phyloP scores from a whole-genome alignment of 30 jellyfish, hydroid and myxozoan genomes.

The Aurelia aurita region DNA sequence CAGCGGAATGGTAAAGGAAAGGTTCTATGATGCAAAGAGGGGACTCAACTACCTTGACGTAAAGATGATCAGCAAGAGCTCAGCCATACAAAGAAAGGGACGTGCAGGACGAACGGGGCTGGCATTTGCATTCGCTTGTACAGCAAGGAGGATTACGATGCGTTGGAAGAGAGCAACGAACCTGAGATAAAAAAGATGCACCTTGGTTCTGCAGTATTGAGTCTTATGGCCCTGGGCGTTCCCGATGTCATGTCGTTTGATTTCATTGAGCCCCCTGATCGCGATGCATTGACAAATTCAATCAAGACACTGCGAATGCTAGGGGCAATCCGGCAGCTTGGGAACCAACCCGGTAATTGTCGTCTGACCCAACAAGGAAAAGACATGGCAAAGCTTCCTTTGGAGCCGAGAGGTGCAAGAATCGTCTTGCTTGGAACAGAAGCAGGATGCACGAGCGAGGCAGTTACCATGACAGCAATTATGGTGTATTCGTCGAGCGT shows the following conservation, averaged over 20 bases:
- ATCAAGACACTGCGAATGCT: slow-evolving; percentile 34
- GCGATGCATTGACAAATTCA: slow-evolving; percentile 22
- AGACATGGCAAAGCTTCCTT: slow-evolving; percentile 52
- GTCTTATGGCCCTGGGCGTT: slow-evolving; percentile 62
- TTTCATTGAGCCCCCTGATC: slow-evolving; percentile 73
- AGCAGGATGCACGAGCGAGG: slow-evolving; percentile 40
- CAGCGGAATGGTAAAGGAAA: slow-evolving; percentile 80
- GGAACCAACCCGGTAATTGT: background rate
- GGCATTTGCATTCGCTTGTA: slow-evolving; percentile 75
- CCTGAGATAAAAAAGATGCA: slow-evolving; percentile 75
- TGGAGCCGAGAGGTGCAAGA: slow-evolving; percentile 74
- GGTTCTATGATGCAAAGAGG: slow-evolving; percentile 61
- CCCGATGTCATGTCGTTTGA: slow-evolving; percentile 54
- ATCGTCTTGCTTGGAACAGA: slow-evolving; percentile 55
- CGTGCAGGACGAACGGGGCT: slow-evolving; percentile 83
- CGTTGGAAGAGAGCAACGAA: slow-evolving; percentile 23
- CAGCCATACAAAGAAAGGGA: slow-evolving; percentile 86
- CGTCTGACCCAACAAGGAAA: slow-evolving; percentile 54
- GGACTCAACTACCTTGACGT: slow-evolving; percentile 58
- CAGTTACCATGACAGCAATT: slow-evolving; percentile 61
- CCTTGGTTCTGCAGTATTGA: slow-evolving; percentile 67
- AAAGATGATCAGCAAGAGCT: slow-evolving; percentile 66
- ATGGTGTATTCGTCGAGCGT: slow-evolving; percentile 60
- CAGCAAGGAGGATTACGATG: slow-evolving; percentile 50
- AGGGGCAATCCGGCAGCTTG: slow-evolving; percentile 48